phyloP scores from a whole-genome alignment of 2,113 vertebrate genomes.

The cattle (Bos taurus) region DNA sequence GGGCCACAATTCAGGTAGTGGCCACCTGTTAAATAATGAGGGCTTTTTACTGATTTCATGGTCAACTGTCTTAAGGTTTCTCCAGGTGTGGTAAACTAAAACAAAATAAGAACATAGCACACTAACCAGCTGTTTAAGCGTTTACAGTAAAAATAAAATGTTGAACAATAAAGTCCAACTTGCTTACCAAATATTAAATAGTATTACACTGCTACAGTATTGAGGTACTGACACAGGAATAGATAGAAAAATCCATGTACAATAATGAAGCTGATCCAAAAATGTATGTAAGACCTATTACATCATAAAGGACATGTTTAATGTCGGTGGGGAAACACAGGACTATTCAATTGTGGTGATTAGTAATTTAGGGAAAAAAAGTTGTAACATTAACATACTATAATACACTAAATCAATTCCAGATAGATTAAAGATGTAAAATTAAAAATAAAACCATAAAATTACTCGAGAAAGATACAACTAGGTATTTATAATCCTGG shows the following conservation, averaged over 20 bases:
- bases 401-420: not conserved
- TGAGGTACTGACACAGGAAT: not conserved
- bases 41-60: conserved; percentile 58
- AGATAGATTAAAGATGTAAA: conserved; percentile 12
- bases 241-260: not conserved
- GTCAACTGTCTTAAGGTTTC: conserved; percentile 51
- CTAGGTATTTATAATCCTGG: not conserved
- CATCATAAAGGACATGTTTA: not conserved
- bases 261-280: conserved; percentile 16
- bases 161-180: conserved; percentile 36
- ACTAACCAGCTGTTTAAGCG: conserved; percentile 9
- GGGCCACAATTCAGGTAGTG: conserved; percentile 49
- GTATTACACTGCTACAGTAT: conserved; percentile 2
- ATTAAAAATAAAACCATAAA: conserved; percentile 38
- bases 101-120: conserved; percentile 43
- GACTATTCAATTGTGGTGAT: not conserved
- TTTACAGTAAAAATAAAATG: conserved; percentile 30
- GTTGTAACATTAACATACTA: not conserved
- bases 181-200: not conserved
- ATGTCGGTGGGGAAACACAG: not conserved
- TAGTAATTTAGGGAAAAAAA: not conserved
- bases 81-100: conserved; percentile 61
- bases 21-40: conserved; percentile 66
- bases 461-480: not conserved
- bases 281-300: not conserved